Evolutionary conservation across 2,888 invertebrate species (phyloP), one percentile per base, ranked within the genome.

Genomic region (Antheraea yamamai): DNA sequence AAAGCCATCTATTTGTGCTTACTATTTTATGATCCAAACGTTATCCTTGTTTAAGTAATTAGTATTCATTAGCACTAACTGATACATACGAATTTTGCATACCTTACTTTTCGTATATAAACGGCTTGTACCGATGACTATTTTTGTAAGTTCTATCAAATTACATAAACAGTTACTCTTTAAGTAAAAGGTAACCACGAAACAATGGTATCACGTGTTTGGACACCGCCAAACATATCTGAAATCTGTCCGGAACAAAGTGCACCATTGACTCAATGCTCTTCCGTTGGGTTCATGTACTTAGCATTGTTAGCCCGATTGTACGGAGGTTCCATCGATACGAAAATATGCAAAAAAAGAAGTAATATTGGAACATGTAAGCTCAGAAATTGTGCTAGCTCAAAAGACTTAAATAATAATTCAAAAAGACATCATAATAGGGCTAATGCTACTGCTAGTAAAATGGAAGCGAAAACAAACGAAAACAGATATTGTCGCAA

Each of bases 151-250:
- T 72, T 71, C 51, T 61, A 23, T 23, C n/a, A 64, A 20, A 39
- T 23, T 12, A 71, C 10, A 51, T 30, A 8, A 51, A 20, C 18
- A 58, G n/a, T 58, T n/a, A 39, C 35, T 4, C 35, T 2, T n/a
- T 58, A 58, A 6, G 1, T 58, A 20, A 30, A 30, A 39, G 35
- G 35, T 39, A 30, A 47, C 47, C 14, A 18, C 14, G 16, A 30
- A 35, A 68, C 18, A 82, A 91, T 90, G 91, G 78, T 88, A 23
- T 78, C 81, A 3, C 83, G 84, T 74, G 78, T 52, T 72, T 96
- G 96, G 96, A 83, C 91, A 72, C 96, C 96, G 10, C 95, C 95
- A 1, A 94, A 96, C 83, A 89, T 96, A 72, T 86, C 94, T 14
- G 83, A 92, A 64, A 89, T 95, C n/a, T 97, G 96, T 82, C 85